Conservation (phyloP, 2,888 invertebrate species). For the Lycophotia porphyrea region DNA sequence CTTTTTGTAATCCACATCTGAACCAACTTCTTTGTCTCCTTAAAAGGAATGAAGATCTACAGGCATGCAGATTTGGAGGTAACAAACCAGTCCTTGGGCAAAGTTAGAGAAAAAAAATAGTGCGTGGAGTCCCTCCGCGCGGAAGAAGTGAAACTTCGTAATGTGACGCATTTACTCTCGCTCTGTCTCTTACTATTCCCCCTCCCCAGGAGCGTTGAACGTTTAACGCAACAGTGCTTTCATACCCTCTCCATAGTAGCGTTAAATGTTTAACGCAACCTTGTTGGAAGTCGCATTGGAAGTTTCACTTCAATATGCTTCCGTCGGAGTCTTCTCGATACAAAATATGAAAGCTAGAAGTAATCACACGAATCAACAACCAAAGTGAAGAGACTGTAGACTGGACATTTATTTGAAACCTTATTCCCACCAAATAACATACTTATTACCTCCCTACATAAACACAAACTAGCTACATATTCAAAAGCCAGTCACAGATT, state of each 20-base stretch:
- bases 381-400: not conserved
- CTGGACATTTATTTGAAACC: not conserved
- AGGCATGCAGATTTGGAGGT: not conserved
- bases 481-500: constrained; percentile 21
- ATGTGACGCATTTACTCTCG: no score
- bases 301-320: no score
- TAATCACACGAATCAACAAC: not conserved
- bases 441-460: not conserved
- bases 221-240: no score
- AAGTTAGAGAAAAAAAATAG: no score
- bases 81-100: no score
- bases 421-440: not conserved
- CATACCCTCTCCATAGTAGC: no score
- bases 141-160: no score
- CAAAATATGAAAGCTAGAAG: not conserved
- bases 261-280: no score
- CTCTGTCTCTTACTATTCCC: no score
- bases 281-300: no score
- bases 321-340: not conserved
- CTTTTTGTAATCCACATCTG: not conserved
- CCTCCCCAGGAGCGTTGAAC: no score
- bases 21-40: not conserved
- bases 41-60: not conserved
- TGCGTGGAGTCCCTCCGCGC: no score
- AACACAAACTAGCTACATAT: not conserved